These are phyloP conservation scores for Spodoptera picta DNA, from an alignment of 2,888 invertebrate genomes.

Conservation along the genomic window DNA sequence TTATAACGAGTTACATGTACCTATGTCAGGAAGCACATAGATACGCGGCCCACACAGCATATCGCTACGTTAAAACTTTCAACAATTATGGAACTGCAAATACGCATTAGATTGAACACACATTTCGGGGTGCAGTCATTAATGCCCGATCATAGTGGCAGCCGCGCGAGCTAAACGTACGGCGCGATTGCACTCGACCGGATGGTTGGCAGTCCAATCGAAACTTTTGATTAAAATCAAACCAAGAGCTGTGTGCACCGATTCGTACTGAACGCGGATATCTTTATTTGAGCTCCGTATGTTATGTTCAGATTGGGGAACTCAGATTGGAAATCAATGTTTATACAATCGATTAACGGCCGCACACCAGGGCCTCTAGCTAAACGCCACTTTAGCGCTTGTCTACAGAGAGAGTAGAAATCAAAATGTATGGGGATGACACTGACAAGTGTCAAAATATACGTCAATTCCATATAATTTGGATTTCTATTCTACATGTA, in stretches of 20 bases:
- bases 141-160: conserved; percentile 75
- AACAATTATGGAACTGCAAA: conserved; percentile 81
- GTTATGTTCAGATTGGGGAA: conserved; percentile 78
- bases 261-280: conserved; percentile 77
- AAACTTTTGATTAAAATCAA: conserved; percentile 89
- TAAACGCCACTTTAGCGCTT: too few relatives aligned
- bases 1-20: conserved; percentile 79
- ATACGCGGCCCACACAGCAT: conserved; percentile 57
- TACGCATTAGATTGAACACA: conserved; percentile 82
- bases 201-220: conserved; percentile 82
- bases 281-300: conserved; percentile 84
- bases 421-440: too few relatives aligned
- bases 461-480: too few relatives aligned
- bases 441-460: too few relatives aligned
- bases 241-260: conserved; percentile 74
- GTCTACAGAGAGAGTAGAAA: too few relatives aligned
- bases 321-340: conserved; percentile 74
- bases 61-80: conserved; percentile 70
- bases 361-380: too few relatives aligned
- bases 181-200: conserved; percentile 76
- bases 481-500: too few relatives aligned
- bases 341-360: conserved; percentile 76
- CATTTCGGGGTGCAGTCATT: conserved; percentile 79
- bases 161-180: conserved; percentile 64
- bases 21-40: conserved; percentile 57